These are phyloP conservation scores for Heliconius hortense DNA, from an alignment of 2,888 invertebrate species.

Conservation along the genomic window DNA sequence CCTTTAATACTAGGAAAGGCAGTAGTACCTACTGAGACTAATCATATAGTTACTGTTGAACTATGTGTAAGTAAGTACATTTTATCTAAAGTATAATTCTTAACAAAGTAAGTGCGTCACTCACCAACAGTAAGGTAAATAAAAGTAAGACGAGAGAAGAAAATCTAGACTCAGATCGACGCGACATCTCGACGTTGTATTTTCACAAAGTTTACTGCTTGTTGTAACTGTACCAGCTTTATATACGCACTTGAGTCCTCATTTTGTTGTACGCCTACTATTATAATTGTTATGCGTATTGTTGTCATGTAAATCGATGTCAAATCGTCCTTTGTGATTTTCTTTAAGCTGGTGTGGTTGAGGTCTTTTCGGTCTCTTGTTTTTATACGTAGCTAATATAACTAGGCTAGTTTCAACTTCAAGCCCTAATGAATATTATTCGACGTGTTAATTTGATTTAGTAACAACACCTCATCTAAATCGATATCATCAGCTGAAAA, in stretches of 20 bases:
- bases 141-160: not conserved
- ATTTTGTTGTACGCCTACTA: not conserved
- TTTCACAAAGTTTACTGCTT: not conserved
- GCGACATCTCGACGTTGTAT: slow-evolving; percentile 10
- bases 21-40: no score
- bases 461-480: no score
- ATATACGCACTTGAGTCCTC: not conserved
- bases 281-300: no score
- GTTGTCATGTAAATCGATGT: not conserved
- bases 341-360: no score
- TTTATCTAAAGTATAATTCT: not conserved
- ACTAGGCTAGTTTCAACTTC: no score
- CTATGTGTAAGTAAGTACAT: not conserved
- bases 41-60: not conserved
- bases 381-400: no score
- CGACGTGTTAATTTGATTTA: no score
- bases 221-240: not conserved
- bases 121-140: not conserved
- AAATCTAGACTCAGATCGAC: not conserved
- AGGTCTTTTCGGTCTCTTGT: no score
- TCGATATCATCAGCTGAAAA: no score
- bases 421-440: no score
- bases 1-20: no score
- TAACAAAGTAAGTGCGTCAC: not conserved
- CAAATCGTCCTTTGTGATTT: no score